These are phyloP conservation scores for Oasisia sp. DNA, from an alignment of 2,888 invertebrate genomes.

Conservation along the genomic window DNA sequence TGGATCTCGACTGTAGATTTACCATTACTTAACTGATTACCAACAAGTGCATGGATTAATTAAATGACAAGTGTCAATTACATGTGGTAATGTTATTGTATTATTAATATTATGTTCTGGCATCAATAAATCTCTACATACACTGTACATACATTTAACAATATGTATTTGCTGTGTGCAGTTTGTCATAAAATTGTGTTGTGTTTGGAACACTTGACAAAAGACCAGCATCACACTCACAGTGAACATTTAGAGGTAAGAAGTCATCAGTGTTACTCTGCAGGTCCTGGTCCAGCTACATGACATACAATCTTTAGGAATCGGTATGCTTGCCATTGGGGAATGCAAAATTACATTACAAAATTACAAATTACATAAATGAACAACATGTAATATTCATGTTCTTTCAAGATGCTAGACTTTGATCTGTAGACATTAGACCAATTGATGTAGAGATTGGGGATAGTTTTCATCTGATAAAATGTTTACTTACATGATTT, in stretches of 20 bases:
- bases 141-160: not conserved
- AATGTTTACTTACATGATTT: too few species aligned
- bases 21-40: not conserved
- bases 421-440: too few species aligned
- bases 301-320: not conserved
- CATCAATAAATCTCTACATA: not conserved
- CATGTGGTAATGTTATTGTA: not conserved
- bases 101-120: not conserved
- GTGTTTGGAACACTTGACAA: too few species aligned
- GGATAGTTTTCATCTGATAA: too few species aligned
- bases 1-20: not conserved
- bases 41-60: constrained; percentile 4
- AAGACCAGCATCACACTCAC: not conserved
- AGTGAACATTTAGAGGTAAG: not conserved
- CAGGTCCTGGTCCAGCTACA: not conserved
- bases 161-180: not conserved
- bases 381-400: not conserved
- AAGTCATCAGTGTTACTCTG: not conserved
- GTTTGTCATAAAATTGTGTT: not conserved
- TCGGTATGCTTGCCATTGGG: not conserved
- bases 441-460: too few species aligned
- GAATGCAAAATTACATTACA: not conserved
- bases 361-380: not conserved
- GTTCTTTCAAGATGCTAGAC: too few species aligned
- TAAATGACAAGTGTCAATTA: not conserved